Percentiles rank a stretch among this genome's conserved stretches.
Evolutionary conservation across 2,888 invertebrate genomes (phyloP).

Genomic region (Campopleginae sp.): DNA sequence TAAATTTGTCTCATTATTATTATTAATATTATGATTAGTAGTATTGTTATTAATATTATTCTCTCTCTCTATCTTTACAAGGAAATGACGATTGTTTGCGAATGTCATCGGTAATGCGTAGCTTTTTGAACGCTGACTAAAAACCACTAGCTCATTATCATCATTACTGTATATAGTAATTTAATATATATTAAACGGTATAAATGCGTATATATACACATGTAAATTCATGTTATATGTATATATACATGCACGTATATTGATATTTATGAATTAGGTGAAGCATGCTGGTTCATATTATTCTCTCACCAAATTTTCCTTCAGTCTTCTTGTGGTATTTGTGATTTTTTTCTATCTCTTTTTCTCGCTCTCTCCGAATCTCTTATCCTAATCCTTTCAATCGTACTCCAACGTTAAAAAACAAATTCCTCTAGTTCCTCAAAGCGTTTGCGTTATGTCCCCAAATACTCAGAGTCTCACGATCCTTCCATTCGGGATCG

Average conservation of each 20-base stretch:
- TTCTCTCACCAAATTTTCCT: conserved; percentile 56
- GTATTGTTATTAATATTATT: conserved; percentile 49
- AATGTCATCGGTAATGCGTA: conserved; percentile 78
- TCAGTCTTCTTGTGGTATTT: conserved; percentile 57
- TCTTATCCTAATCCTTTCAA: not conserved
- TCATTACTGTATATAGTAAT: conserved; percentile 62
- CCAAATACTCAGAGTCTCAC: too few relatives aligned
- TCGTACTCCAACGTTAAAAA: not conserved
- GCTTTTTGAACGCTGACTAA: conserved; percentile 76
- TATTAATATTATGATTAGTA: conserved; percentile 36
- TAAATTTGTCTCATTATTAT: conserved; percentile 47
- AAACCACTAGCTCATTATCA: conserved; percentile 69
- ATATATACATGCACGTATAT: conserved; percentile 69
- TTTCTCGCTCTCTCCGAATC: not conserved
- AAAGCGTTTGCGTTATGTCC: too few relatives aligned
- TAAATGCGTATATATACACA: conserved; percentile 34
- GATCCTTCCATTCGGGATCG: too few relatives aligned
- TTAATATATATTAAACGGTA: conserved; percentile 54
- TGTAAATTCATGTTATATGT: conserved; percentile 57
- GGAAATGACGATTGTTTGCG: conserved; percentile 71
- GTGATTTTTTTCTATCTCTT: conserved; percentile 39
- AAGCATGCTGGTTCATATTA: conserved; percentile 80
- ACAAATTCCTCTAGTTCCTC: too few relatives aligned
- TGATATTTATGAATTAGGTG: conserved; percentile 76
- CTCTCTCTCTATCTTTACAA: conserved; percentile 41